These are phyloP conservation scores for Lepidurus apus DNA, from an alignment of 1,140 invertebrate species.

Conservation along the genomic window DNA sequence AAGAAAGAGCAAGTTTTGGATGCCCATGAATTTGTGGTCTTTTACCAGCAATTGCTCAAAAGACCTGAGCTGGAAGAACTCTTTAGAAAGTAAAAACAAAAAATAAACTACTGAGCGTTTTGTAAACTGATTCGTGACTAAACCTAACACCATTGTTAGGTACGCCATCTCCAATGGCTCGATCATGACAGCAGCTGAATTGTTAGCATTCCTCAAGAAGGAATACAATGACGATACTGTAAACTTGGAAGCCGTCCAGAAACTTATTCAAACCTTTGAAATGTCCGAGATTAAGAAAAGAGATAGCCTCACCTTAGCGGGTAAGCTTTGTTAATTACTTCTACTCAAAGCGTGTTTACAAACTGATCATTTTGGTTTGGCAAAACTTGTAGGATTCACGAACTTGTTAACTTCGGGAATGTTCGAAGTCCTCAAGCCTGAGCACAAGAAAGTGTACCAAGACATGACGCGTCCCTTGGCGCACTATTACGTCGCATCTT, in stretches of 20 bases:
- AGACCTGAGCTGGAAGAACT: slow-evolving; percentile 52
- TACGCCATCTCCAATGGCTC: slow-evolving; percentile 34
- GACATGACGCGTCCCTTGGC: slow-evolving; percentile 58
- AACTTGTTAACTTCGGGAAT: slow-evolving; percentile 45
- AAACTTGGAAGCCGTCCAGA: slow-evolving; percentile 40
- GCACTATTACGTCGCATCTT: slow-evolving; percentile 61
- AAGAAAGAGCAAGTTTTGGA: slow-evolving; percentile 50
- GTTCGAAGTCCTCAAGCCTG: slow-evolving; percentile 45
- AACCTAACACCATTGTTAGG: slow-evolving; percentile 31
- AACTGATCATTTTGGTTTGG: neutral
- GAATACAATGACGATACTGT: slow-evolving; percentile 41
- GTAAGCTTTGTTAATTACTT: neutral
- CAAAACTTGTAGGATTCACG: slow-evolving; percentile 43
- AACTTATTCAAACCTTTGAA: slow-evolving; percentile 46
- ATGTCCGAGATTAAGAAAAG: slow-evolving; percentile 38
- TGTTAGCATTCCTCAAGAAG: slow-evolving; percentile 40
- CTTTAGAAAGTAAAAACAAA: slow-evolving; percentile 47
- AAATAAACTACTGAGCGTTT: slow-evolving; percentile 12
- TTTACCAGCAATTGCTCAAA: slow-evolving; percentile 50
- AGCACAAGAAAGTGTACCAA: slow-evolving; percentile 49
- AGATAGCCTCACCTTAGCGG: neutral
- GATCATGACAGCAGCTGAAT: slow-evolving; percentile 36
- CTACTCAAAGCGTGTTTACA: neutral
- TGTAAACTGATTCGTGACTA: neutral
- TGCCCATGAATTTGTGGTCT: slow-evolving; percentile 52